Conservation (phyloP, 2,113 vertebrate genomes). For the Nerophis lumbriciformis region DNA sequence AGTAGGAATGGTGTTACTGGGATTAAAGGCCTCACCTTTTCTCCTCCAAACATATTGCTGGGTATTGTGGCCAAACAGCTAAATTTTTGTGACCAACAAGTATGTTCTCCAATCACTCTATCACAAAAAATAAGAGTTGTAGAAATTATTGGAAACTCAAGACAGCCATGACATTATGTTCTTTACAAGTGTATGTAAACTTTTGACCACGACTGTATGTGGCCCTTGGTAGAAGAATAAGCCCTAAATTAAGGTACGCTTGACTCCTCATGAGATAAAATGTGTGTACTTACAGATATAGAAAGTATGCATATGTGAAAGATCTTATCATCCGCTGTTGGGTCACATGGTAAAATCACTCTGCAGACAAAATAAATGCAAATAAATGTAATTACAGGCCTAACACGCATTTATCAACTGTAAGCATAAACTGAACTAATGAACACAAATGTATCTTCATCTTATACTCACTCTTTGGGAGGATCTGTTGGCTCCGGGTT, state of each 20-base stretch:
- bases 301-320: conserved; percentile 59
- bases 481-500: conserved; percentile 57
- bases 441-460: background rate
- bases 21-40: too few relatives aligned
- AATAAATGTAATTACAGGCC: background rate
- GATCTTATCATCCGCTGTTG: conserved; percentile 50
- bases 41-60: too few relatives aligned
- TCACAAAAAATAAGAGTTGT: too few relatives aligned
- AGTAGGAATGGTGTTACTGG: too few relatives aligned
- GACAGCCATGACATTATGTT: too few relatives aligned
- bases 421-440: background rate
- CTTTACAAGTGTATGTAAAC: too few relatives aligned
- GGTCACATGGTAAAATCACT: conserved; percentile 61
- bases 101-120: too few relatives aligned
- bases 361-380: conserved; percentile 30
- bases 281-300: conserved; percentile 54
- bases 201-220: too few relatives aligned
- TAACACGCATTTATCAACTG: background rate
- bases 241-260: background rate
- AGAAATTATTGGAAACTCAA: too few relatives aligned
- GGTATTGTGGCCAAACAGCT: too few relatives aligned
- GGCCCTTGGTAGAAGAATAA: too few relatives aligned
- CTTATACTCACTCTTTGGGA: conserved; percentile 63
- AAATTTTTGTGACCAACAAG: too few relatives aligned
- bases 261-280: background rate